Base-by-base conservation (phyloP, 2,113 vertebrate species). In the Cyphotilapia sp. region DNA sequence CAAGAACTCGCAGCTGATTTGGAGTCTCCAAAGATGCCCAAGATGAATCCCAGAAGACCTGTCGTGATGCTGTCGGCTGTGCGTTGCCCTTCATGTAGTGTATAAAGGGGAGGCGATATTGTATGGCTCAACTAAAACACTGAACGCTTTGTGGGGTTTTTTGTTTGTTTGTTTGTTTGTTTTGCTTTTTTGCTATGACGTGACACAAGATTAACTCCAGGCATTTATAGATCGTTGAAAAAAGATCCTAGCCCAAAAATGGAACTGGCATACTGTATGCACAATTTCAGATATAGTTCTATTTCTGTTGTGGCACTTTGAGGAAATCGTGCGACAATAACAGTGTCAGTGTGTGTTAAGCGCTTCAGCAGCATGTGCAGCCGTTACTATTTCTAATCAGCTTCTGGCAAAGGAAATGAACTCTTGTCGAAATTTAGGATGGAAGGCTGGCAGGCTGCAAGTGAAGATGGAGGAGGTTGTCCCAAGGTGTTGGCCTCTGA, bases 241-340 rank as follows among this genome's bases (percentile, higher is more conserved):
- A 88, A 31, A 56, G 19, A 84, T 76, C 22, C 49, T 3, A 24
- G 42, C 24, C 7, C 13, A 71, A n/a, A 33, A 51, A 80, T 66
- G 11, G 35, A 38, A 83, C 5, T 59, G 82, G 54, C 49, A 49
- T 47, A 87, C 22, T 82, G 78, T 29, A 45, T 56, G 29, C 51
- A 17, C 63, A 61, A 59, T 59, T 29, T 17, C 6, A 78, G 66
- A 80, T 78, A 66, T 90, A 38, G 81, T 40, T 24, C n/a, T 27
- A 33, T 84, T 53, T 90, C 33, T 91, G 47, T 87, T 85, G 91
- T 91, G 89, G 54, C 84, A 29, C 86, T 89, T 80, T 83, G 84
- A 88, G 82, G 87, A 93, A 94, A 83, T 86, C 81, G 87, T 89
- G 89, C 89, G 91, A 87, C 71, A 93, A 80, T 92, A 93, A 94